Conservation (phyloP, 35 echinoderm and acorn worm genomes). For the Hemicentrotus pulcherrimus region DNA sequence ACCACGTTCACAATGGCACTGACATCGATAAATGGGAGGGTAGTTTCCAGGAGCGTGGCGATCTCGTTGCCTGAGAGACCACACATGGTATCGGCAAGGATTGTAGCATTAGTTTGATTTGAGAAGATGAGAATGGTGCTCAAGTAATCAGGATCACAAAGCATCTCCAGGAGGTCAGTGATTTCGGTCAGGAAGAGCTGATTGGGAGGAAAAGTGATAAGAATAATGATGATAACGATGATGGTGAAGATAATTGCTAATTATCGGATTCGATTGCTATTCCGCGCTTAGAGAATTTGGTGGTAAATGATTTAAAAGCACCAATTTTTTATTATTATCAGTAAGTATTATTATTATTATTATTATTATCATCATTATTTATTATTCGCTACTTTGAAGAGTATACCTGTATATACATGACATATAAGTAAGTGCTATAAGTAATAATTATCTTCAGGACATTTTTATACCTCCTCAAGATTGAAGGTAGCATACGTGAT, state of each 20-base stretch:
- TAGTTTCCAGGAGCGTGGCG: not conserved
- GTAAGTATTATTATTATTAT: too few relatives aligned
- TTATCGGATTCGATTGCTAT: too few relatives aligned
- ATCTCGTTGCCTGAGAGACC: not conserved
- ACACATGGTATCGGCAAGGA: slow-evolving; percentile 56
- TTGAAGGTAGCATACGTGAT: not conserved
- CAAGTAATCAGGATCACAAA: slow-evolving; percentile 57
- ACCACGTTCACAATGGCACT: slow-evolving; percentile 44
- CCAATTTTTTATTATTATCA: too few relatives aligned
- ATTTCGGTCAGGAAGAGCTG: not conserved
- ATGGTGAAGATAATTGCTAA: too few relatives aligned
- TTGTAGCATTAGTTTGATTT: slow-evolving; percentile 43
- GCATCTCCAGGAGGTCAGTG: not conserved
- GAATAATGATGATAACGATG: too few relatives aligned
- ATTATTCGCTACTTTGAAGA: too few relatives aligned
- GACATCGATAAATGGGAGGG: slow-evolving; percentile 49
- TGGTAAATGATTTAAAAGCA: too few relatives aligned
- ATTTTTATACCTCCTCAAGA: not conserved
- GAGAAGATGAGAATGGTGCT: slow-evolving; percentile 45
- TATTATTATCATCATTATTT: too few relatives aligned
- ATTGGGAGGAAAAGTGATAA: not conserved
- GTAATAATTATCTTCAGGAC: not conserved
- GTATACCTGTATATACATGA: too few relatives aligned
- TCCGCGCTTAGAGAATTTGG: too few relatives aligned
- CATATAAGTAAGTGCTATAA: too few relatives aligned